Evolutionary conservation across 2,797 vertebrate genomes (phyloP).

Genomic region (Etheostoma perlongum): DNA sequence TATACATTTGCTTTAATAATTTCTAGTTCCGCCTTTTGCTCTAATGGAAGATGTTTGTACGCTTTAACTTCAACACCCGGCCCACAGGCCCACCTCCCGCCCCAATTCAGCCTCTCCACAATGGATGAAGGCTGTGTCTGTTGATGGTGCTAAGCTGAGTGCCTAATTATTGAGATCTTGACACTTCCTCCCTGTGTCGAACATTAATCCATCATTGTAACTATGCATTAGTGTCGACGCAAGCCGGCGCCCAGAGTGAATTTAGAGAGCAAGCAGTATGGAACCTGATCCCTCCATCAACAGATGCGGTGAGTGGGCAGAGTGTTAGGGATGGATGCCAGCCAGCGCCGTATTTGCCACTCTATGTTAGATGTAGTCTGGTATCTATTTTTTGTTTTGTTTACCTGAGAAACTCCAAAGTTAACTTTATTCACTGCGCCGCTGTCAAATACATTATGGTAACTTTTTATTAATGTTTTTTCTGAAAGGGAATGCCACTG

Average conservation of each 20-base stretch:
- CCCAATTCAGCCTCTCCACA: conserved; percentile 27
- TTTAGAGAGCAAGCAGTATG: conserved; percentile 68
- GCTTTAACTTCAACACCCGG: conserved; percentile 20
- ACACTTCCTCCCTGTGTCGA: conserved; percentile 79
- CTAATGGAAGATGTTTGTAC: conserved; percentile 48
- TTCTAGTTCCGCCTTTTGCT: conserved; percentile 34
- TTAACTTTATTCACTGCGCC: conserved; percentile 38
- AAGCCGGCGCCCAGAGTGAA: conserved; percentile 70
- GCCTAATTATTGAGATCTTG: conserved; percentile 85
- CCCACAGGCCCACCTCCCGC: not conserved
- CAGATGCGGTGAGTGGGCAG: conserved; percentile 47
- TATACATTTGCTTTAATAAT: conserved; percentile 44
- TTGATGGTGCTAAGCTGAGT: conserved; percentile 74
- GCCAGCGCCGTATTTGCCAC: conserved; percentile 38
- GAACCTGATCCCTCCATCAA: conserved; percentile 62
- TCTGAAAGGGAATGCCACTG: conserved; percentile 27
- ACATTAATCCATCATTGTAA: conserved; percentile 85
- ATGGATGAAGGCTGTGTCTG: conserved; percentile 63
- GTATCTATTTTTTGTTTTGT: conserved; percentile 25
- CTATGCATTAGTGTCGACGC: conserved; percentile 80
- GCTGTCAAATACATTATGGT: conserved; percentile 50
- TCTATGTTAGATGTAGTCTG: conserved; percentile 47
- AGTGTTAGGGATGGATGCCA: conserved; percentile 56
- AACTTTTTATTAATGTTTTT: conserved; percentile 36
- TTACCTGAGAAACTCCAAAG: conserved; percentile 36